Base-by-base conservation (phyloP, 2,113 vertebrate genomes). In the Hystrix cristata region DNA sequence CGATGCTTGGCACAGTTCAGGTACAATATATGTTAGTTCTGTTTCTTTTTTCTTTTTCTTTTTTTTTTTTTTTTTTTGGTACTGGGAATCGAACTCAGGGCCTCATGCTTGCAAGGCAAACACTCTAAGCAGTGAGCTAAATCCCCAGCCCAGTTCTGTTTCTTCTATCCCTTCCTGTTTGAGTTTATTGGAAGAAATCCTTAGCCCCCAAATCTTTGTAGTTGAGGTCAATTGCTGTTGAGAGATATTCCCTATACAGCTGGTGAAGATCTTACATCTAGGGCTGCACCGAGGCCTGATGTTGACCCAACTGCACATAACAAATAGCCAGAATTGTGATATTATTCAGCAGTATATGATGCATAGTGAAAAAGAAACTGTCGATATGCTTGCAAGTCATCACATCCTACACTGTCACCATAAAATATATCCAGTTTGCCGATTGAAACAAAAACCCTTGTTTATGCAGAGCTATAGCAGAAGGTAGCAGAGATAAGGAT, bases 341-440 rank as follows among this genome's bases (percentile, higher is more conserved):
- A 57, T 71, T 29, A 57, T 80, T 89, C 62, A 76, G 19, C 65
- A 69, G 74, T 83, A 69, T 72, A n/a, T 27, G 46, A 9, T 10
- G 3, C 87, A 25, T 48, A 65, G 46, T 79, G n/a, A 90, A 90
- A 87, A 60, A 71, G 18, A 82, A 95, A 88, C 43, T 69, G 51
- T 87, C 29, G 71, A 13, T 57, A 43, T 86, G 60, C 88, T 90
- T 51, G 55, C 72, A 97, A 94, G 67, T 83, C 89, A 64, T 94
- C 64, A n/a, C 2, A 21, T 60, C 31, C 51, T 87, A 76, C 59
- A 10, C 43, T 92, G 27, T 97, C 89, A 88, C 83, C 43, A 48
- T 91, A 95, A 95, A 94, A 65, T 82, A 31, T 57, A 89, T 86
- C 67, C 38, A 84, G 62, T 69, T 76, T 80, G 15, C 19, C 46